Evolutionary conservation across 2,888 invertebrate species (phyloP).

Genomic region (Mylabris sibirica): DNA sequence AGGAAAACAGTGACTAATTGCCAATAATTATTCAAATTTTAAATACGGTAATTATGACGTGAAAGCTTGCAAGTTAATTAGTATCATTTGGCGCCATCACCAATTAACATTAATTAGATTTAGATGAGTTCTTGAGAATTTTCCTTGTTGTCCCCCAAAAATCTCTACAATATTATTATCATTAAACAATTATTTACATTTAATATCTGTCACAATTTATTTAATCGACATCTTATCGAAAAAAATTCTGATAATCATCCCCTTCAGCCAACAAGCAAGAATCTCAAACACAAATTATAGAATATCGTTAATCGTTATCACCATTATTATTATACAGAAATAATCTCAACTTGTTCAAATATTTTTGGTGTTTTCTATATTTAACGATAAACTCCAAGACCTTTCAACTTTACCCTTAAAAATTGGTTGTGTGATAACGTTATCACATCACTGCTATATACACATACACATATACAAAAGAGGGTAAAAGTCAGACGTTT

Average conservation of each 20-base stretch:
- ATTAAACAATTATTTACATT: constrained; percentile 7
- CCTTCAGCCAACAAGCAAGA: neutral
- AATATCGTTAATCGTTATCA: neutral
- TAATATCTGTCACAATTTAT: neutral
- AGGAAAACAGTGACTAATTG: neutral
- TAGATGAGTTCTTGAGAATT: neutral
- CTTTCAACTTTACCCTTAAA: constrained; percentile 10
- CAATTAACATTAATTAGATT: constrained; percentile 24
- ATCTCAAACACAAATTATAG: neutral
- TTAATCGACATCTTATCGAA: constrained; percentile 3
- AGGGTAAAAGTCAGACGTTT: neutral
- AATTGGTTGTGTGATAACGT: neutral
- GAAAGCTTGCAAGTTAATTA: constrained; percentile 30
- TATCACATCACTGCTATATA: neutral
- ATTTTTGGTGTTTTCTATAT: neutral
- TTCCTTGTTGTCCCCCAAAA: neutral
- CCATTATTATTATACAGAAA: neutral
- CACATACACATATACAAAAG: neutral
- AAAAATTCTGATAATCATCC: neutral
- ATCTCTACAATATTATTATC: neutral
- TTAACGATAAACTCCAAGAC: neutral
- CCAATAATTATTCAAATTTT: constrained; percentile 18
- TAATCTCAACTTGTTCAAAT: constrained; percentile 1
- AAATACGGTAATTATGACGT: constrained; percentile 23
- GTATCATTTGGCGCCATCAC: constrained; percentile 29